Evolutionary conservation across 2,888 invertebrate genomes (phyloP), one percentile per base, ranked within the genome.

Genomic region (Schrankia costaestrigalis): DNA sequence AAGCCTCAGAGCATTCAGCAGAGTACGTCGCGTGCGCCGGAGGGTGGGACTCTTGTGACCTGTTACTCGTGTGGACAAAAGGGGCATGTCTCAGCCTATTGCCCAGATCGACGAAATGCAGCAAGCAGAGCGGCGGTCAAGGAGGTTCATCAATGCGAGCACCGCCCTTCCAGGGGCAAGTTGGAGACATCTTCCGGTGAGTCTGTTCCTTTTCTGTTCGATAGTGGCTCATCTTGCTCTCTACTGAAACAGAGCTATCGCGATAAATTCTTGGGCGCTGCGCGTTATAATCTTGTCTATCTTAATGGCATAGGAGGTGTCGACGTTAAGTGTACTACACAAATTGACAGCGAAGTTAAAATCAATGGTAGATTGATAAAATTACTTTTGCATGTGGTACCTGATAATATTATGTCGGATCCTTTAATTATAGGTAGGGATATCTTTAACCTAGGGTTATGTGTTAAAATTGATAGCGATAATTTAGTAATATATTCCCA

Each of bases 151-250:
- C n/a, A n/a, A n/a, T n/a, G n/a, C n/a, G n/a, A n/a, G n/a, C n/a
- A n/a, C n/a, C n/a, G n/a, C n/a, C n/a, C 15, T 1, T 18, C 39
- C n/a, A 35, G 25, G 3, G 9, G 17, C 6, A 25, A 7, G 10
- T 10, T 41, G 30, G 1, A 0, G 1, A 41, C 29, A 24, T 32
- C 35, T 18, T 19, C 32, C 14, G 41, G 41, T 41, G 33, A 41
- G 41, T 1, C 3, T 0, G 2, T 32, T 26, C 12, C 28, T 2
- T 41, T 41, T 32, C 14, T 35, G 0, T 41, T 41, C 11, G 35
- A 35, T 24, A 32, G 32, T 26, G 38, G 33, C 3, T 33, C 33
- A 0, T 7, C 30, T n/a, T 37, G 33, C 9, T 33, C 31, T 0
- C 6, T 41, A 0, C 0, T 31, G 12, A 31, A 7, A 6, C 6